A percentile compares a stretch with the other conserved stretches of the same genome.
These are phyloP conservation scores for Diploptera punctata DNA, from an alignment of 2,888 invertebrate genomes.

Conservation along the genomic window DNA sequence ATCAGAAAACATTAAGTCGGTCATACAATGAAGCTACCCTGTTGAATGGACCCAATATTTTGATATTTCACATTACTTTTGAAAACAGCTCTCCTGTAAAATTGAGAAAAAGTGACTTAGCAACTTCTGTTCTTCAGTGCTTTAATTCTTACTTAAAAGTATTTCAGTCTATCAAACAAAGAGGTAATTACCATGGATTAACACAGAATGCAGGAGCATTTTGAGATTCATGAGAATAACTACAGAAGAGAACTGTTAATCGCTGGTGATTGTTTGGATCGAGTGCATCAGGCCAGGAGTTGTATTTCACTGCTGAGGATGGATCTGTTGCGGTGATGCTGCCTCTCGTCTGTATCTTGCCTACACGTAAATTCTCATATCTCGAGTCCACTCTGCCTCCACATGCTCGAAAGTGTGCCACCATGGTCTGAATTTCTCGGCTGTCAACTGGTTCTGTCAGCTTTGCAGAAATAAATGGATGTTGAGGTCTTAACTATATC, in stretches of 20 bases:
- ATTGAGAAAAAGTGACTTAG: no score
- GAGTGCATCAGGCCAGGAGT: constrained; percentile 66
- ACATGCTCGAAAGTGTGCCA: constrained; percentile 87
- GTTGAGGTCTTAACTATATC: constrained; percentile 62
- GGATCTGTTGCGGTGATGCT: background rate
- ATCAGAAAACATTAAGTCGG: no score
- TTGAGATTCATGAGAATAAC: constrained; percentile 75
- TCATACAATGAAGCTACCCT: no score
- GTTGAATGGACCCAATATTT: no score
- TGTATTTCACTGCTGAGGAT: background rate
- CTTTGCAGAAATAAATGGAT: constrained; percentile 76
- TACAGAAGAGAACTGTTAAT: constrained; percentile 88
- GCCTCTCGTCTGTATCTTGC: background rate
- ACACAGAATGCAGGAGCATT: constrained; percentile 90
- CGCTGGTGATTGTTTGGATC: constrained; percentile 85
- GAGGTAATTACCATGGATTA: constrained; percentile 83
- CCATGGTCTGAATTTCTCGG: constrained; percentile 69
- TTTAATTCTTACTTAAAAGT: no score
- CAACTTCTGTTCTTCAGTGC: no score
- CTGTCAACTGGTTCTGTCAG: constrained; percentile 70
- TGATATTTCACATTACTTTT: no score
- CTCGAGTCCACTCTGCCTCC: constrained; percentile 66
- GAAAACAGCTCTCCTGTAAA: no score
- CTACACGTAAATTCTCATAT: constrained; percentile 39
- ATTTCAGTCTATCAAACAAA: no score